Percentiles rank a stretch among this genome's conserved stretches.
Evolutionary conservation across 2,113 vertebrate genomes (phyloP).

Genomic region (Ceyx melanurus): DNA sequence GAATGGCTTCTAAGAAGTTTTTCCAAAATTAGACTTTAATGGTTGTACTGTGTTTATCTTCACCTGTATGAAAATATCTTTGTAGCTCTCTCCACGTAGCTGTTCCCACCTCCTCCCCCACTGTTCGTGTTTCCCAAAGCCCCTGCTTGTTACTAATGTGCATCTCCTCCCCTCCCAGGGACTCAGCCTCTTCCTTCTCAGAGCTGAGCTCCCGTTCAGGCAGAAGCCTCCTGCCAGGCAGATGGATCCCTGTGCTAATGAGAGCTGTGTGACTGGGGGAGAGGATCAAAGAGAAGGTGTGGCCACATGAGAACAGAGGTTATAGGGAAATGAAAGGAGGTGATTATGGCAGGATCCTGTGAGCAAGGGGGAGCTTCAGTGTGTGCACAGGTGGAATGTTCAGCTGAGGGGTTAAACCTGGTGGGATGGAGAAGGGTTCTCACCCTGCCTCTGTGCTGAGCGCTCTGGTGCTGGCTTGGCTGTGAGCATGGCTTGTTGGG

Average conservation of each 20-base stretch:
- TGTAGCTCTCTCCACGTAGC: slow-evolving; percentile 5
- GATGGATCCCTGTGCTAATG: slow-evolving; percentile 16
- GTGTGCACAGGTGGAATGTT: slow-evolving; percentile 26
- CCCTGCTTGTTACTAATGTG: neutral
- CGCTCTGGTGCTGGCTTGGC: neutral
- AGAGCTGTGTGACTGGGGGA: slow-evolving; percentile 20
- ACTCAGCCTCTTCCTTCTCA: neutral
- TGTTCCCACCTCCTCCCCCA: slow-evolving; percentile 28
- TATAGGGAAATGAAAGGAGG: slow-evolving; percentile 60
- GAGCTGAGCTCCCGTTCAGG: neutral
- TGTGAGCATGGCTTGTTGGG: neutral
- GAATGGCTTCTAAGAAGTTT: slow-evolving; percentile 51
- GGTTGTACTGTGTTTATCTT: slow-evolving; percentile 60
- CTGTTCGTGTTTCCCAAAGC: slow-evolving; percentile 31
- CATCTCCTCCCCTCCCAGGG: slow-evolving; percentile 17
- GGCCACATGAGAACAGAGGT: slow-evolving; percentile 54
- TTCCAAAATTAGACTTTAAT: slow-evolving; percentile 71
- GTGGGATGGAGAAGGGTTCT: neutral
- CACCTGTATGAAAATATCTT: slow-evolving; percentile 57
- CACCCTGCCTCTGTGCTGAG: neutral
- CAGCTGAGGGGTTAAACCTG: neutral
- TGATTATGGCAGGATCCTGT: slow-evolving; percentile 42
- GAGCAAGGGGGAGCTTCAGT: neutral
- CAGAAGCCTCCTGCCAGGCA: neutral
- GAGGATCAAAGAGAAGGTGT: slow-evolving; percentile 64